Percentiles rank a stretch among this genome's conserved stretches.
Evolutionary conservation across 2,113 vertebrate species (phyloP).

Genomic region (Aegithalos caudatus): DNA sequence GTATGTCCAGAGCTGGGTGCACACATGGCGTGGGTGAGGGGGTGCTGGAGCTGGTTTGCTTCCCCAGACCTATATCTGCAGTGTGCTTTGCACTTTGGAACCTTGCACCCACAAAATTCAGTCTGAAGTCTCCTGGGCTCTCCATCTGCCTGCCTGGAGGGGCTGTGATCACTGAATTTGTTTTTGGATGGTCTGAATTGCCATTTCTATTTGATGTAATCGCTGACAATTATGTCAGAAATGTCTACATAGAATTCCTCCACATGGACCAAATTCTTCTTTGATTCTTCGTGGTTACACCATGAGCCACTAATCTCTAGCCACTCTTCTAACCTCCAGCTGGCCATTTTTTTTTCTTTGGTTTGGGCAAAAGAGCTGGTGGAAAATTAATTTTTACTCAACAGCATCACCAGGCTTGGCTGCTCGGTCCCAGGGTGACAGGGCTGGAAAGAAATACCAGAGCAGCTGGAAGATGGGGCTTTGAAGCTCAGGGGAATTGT

Average conservation of each 20-base stretch:
- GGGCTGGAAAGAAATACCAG: background rate
- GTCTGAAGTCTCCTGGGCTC: background rate
- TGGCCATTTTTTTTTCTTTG: background rate
- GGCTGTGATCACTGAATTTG: background rate
- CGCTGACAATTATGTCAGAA: background rate
- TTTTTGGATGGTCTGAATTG: background rate
- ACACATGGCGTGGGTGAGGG: fast-evolving
- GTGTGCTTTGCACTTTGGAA: background rate
- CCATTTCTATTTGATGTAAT: background rate
- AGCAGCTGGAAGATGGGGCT: background rate
- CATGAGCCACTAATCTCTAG: background rate
- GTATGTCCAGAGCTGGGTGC: background rate
- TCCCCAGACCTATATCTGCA: background rate
- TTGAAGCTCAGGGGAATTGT: background rate
- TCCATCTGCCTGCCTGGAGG: background rate
- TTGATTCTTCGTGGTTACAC: background rate
- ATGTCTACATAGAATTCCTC: background rate
- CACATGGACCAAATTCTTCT: background rate
- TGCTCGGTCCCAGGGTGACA: background rate
- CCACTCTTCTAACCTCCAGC: background rate
- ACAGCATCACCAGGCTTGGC: fast-evolving
- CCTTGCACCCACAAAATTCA: background rate
- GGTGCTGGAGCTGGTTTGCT: background rate
- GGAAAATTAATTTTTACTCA: background rate
- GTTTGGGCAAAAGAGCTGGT: background rate